phyloP scores from a whole-genome alignment of 1,140 invertebrate species.

The Drosophila hydei region DNA sequence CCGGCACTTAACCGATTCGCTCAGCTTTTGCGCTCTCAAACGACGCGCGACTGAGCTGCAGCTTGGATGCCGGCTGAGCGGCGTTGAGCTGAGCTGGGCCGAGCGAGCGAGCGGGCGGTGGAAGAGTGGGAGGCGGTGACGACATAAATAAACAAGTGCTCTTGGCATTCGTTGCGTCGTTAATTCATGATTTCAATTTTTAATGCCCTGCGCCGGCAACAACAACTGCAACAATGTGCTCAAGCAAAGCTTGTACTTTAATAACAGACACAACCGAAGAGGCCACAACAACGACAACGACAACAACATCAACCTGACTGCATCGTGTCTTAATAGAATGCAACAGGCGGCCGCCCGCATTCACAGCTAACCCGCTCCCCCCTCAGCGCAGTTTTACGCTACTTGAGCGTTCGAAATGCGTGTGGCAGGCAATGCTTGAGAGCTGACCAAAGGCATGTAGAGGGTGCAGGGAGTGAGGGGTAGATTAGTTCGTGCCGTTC shows the following conservation, averaged over 20 bases:
- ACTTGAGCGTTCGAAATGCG: slow-evolving; percentile 66
- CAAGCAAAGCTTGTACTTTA: slow-evolving; percentile 72
- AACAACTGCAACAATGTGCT: slow-evolving; percentile 58
- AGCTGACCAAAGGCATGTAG: slow-evolving; percentile 16
- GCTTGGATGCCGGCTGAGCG: slow-evolving; percentile 59
- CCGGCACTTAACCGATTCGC: slow-evolving; percentile 19
- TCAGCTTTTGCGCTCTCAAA: slow-evolving; percentile 32
- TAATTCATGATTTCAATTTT: slow-evolving; percentile 82
- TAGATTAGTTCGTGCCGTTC: slow-evolving; percentile 41
- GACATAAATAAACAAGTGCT: slow-evolving; percentile 81
- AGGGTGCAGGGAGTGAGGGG: neutral
- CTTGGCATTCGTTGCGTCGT: slow-evolving; percentile 79
- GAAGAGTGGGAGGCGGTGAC: slow-evolving; percentile 9
- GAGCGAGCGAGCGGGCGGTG: neutral
- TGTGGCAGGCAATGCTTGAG: slow-evolving; percentile 56
- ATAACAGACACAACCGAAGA: slow-evolving; percentile 58
- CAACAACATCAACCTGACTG: slow-evolving; percentile 52
- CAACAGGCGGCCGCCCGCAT: slow-evolving; percentile 70
- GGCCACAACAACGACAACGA: slow-evolving; percentile 20
- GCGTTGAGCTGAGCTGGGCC: neutral
- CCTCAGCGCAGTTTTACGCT: slow-evolving; percentile 47
- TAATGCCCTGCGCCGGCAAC: slow-evolving; percentile 73
- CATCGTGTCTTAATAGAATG: slow-evolving; percentile 66
- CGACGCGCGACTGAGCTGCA: slow-evolving; percentile 50
- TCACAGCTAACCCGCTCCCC: slow-evolving; percentile 24